Evolutionary conservation across 2,888 invertebrate species (phyloP).

Genomic region (Chrysolina americana): DNA sequence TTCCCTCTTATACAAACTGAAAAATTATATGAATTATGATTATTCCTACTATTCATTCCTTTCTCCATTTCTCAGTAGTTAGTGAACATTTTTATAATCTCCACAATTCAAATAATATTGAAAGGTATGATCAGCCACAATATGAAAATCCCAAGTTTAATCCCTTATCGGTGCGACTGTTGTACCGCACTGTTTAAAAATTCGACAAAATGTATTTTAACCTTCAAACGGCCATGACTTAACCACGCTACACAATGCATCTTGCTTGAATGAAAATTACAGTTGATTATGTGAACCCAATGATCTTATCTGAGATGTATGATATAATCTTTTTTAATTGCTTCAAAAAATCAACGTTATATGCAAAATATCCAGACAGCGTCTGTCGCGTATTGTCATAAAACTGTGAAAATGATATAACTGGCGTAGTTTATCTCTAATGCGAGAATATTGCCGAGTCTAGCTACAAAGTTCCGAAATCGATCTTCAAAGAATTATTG

Average conservation of each 20-base stretch:
- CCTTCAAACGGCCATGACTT: constrained; percentile 21
- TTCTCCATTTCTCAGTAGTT: too few relatives aligned
- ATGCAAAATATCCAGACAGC: constrained; percentile 12
- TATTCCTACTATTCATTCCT: too few relatives aligned
- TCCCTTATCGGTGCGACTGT: too few relatives aligned
- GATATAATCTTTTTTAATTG: constrained; percentile 27
- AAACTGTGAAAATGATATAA: not conserved
- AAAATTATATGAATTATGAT: too few relatives aligned
- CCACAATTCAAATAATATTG: too few relatives aligned
- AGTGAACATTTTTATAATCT: too few relatives aligned
- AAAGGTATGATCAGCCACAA: too few relatives aligned
- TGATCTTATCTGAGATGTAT: constrained; percentile 27
- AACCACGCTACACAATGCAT: constrained; percentile 34
- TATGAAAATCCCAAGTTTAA: too few relatives aligned
- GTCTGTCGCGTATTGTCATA: not conserved
- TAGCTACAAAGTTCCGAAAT: not conserved
- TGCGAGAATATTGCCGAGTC: not conserved
- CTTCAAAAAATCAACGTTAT: not conserved
- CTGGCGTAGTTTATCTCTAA: not conserved
- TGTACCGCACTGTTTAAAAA: constrained; percentile 10
- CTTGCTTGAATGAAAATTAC: constrained; percentile 31
- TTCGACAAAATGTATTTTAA: constrained; percentile 28
- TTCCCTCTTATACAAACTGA: too few relatives aligned
- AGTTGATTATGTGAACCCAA: constrained; percentile 36
- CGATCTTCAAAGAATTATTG: not conserved